Evolutionary conservation across 2,888 invertebrate species (phyloP).

Genomic region (Tipula helvola): DNA sequence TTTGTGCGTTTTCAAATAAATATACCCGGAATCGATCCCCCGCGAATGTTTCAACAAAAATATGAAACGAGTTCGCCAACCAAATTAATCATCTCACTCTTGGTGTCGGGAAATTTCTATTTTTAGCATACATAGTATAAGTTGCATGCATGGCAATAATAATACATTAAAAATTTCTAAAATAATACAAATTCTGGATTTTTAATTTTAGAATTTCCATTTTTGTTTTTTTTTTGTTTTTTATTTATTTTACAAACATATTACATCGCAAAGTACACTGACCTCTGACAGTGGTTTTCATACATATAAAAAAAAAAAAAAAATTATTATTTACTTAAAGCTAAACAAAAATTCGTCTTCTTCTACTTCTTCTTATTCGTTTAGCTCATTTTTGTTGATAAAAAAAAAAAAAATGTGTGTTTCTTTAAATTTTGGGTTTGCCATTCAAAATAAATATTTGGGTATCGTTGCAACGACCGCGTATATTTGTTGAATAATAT

Average conservation of each 20-base stretch:
- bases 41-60: not conserved
- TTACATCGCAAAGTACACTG: conserved; percentile 8
- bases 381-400: not conserved
- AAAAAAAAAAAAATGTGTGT: not conserved
- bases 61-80: not conserved
- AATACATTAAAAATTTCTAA: not conserved
- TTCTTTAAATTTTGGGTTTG: not conserved
- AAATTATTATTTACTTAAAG: not conserved
- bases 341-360: not conserved
- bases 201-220: not conserved
- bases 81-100: not conserved
- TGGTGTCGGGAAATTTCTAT: not conserved
- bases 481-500: not conserved
- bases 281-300: conserved; percentile 7
- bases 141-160: not conserved
- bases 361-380: not conserved
- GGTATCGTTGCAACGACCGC: not conserved
- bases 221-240: not conserved
- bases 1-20: not conserved
- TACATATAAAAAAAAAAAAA: not conserved
- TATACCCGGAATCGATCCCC: not conserved
- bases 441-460: not conserved
- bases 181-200: not conserved
- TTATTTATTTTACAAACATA: not conserved
- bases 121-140: not conserved